Conservation (phyloP, 2,113 vertebrate genomes). For the Scolopax mira region DNA sequence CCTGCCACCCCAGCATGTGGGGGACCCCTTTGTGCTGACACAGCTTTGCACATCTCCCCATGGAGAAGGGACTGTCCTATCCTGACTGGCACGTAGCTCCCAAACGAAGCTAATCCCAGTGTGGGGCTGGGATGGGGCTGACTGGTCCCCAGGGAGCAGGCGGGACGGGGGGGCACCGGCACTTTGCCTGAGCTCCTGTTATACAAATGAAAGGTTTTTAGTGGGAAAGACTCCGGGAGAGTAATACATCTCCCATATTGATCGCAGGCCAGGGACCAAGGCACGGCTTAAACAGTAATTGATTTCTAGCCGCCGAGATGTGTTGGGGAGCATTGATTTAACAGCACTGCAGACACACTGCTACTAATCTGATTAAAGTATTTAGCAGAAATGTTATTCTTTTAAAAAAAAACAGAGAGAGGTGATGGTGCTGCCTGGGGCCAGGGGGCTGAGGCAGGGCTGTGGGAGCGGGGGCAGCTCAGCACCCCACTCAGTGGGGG, state of each 20-base stretch:
- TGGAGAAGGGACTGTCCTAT: neutral
- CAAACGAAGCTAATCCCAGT: neutral
- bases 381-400: conserved; percentile 80
- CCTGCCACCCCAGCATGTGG: neutral
- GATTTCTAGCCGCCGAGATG: conserved; percentile 79
- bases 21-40: neutral
- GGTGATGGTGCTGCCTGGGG: conserved; percentile 37
- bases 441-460: neutral
- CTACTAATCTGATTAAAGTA: conserved; percentile 76
- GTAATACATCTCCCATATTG: conserved; percentile 81
- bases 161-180: neutral
- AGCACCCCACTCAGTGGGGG: rapidly evolving
- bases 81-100: neutral
- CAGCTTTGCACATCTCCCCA: neutral
- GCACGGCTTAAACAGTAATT: conserved; percentile 82
- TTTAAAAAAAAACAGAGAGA: conserved; percentile 57
- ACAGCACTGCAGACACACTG: conserved; percentile 73
- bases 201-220: conserved; percentile 72
- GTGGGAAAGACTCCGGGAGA: conserved; percentile 73
- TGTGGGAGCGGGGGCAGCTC: neutral
- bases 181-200: conserved; percentile 63
- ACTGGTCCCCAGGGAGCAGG: neutral
- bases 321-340: conserved; percentile 80
- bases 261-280: conserved; percentile 74
- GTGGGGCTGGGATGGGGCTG: neutral